phyloP scores from a whole-genome alignment of 2,113 vertebrate species.

The Enhydra lutris region DNA sequence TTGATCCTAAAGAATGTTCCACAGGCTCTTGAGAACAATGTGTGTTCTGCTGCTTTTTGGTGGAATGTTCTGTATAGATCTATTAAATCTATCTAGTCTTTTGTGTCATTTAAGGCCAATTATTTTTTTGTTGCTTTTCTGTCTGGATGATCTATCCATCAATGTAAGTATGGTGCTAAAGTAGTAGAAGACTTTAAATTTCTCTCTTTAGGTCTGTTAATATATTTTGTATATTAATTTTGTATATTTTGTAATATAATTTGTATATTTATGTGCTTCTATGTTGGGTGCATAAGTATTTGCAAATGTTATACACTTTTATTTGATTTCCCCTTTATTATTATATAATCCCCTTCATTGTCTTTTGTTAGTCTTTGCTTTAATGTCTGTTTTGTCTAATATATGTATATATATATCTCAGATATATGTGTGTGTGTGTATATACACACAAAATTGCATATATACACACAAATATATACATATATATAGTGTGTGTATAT shows the following conservation, averaged over 20 bases:
- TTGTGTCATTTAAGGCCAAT: background rate
- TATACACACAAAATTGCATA: background rate
- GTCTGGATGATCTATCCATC: background rate
- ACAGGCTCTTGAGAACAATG: background rate
- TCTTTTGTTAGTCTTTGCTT: background rate
- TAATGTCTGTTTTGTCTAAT: background rate
- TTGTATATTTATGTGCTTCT: background rate
- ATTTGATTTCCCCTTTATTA: background rate
- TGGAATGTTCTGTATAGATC: background rate
- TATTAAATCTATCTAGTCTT: background rate
- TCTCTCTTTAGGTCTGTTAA: background rate
- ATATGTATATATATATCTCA: background rate
- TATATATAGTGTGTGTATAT: background rate
- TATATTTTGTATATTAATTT: background rate
- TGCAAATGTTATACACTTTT: background rate
- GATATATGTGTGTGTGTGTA: background rate
- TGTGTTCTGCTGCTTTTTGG: background rate
- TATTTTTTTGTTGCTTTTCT: background rate
- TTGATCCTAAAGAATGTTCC: background rate
- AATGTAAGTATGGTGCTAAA: background rate
- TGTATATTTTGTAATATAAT: background rate
- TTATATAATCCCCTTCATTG: background rate
- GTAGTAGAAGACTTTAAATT: too few species aligned
- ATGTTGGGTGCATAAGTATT: background rate
- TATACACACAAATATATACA: background rate